Conservation (phyloP, 2,797 vertebrate genomes). For the Sebastes glaucus region DNA sequence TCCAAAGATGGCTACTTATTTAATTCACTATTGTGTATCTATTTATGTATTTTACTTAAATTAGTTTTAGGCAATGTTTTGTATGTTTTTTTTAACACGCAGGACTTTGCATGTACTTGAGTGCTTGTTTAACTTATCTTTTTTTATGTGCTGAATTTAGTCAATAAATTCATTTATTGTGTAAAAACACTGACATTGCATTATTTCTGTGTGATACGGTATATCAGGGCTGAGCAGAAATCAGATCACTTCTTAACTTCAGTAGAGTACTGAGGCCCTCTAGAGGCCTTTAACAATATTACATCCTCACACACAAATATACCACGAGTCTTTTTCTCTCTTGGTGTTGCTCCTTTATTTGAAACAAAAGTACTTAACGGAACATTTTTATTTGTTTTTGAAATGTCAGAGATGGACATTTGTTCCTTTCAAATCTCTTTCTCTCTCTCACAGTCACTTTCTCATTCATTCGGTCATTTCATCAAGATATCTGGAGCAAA, state of each 20-base stretch:
- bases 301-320: background rate
- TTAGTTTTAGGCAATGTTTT: background rate
- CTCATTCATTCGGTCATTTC: conserved; percentile 55
- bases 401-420: conserved; percentile 57
- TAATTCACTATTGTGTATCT: conserved; percentile 16
- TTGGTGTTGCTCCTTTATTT: conserved; percentile 81
- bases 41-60: conserved; percentile 18
- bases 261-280: background rate
- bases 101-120: conserved; percentile 15
- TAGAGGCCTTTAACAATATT: conserved; percentile 8
- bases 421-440: conserved; percentile 40
- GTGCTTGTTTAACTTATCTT: conserved; percentile 41
- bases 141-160: conserved; percentile 47
- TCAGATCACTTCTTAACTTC: background rate
- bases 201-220: background rate
- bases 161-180: conserved; percentile 51
- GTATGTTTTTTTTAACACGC: conserved; percentile 18
- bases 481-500: conserved; percentile 50
- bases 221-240: background rate
- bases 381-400: conserved; percentile 56
- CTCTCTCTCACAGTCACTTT: conserved; percentile 13
- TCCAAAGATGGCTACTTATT: background rate
- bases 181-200: background rate
- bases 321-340: background rate
- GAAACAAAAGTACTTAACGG: conserved; percentile 69